phyloP scores from a whole-genome alignment of 2,888 invertebrate genomes.

The Melipona bicolor region DNA sequence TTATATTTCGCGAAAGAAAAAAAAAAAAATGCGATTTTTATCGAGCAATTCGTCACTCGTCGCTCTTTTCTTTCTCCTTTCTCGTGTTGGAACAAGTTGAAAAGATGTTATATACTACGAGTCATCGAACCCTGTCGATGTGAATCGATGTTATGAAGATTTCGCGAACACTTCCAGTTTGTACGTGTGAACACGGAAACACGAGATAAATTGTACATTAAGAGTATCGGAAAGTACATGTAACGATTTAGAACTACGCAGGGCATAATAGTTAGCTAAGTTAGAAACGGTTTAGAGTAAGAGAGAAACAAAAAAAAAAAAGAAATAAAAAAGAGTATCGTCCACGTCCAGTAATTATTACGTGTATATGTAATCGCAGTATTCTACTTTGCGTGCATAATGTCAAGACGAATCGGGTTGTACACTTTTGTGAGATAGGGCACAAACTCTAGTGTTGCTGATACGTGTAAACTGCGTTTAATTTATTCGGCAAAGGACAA shows the following conservation, averaged over 20 bases:
- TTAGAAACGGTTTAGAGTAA: background rate
- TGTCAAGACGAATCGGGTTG: background rate
- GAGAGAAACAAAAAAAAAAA: background rate
- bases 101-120: background rate
- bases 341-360: constrained; percentile 25
- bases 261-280: constrained; percentile 50
- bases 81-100: background rate
- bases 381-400: constrained; percentile 47
- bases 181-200: background rate
- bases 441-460: background rate
- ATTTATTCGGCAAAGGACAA: constrained; percentile 43
- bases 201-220: constrained; percentile 29
- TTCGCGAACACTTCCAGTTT: background rate
- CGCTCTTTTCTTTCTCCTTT: constrained; percentile 21
- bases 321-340: constrained; percentile 12
- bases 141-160: background rate
- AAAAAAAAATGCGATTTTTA: constrained; percentile 9
- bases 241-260: constrained; percentile 20
- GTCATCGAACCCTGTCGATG: constrained; percentile 4
- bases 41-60: constrained; percentile 18
- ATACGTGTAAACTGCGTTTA: constrained; percentile 52
- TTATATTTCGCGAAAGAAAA: background rate
- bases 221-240: constrained; percentile 2
- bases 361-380: constrained; percentile 45
- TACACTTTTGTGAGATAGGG: background rate